These are phyloP conservation scores for Enhydra lutris DNA, from an alignment of 2,113 vertebrate species.

Conservation along the genomic window DNA sequence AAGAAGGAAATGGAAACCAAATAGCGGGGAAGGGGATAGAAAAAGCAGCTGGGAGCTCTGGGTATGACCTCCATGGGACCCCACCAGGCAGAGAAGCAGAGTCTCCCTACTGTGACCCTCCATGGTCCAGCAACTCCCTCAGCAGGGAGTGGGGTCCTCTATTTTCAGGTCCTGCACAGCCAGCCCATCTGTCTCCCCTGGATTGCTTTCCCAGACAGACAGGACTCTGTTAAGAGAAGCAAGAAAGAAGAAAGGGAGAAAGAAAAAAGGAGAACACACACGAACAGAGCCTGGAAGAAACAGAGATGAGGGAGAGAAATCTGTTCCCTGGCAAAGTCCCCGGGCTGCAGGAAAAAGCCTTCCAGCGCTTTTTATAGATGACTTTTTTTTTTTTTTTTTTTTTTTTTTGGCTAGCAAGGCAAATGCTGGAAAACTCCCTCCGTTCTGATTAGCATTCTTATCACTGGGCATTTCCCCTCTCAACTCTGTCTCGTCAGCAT, in stretches of 20 bases:
- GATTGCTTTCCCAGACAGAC: background rate
- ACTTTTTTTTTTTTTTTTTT: conserved; percentile 4
- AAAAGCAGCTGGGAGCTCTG: conserved; percentile 6
- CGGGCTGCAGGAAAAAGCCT: conserved; percentile 53
- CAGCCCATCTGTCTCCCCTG: background rate
- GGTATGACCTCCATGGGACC: background rate
- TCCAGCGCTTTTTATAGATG: conserved; percentile 55
- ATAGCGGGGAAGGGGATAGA: background rate
- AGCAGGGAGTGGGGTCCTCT: background rate
- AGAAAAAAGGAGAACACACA: background rate
- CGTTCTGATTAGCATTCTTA: conserved; percentile 47
- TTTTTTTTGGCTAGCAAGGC: background rate
- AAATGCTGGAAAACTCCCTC: conserved; percentile 37
- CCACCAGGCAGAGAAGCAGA: background rate
- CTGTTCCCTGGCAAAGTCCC: conserved; percentile 58
- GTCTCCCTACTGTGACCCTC: background rate
- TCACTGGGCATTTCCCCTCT: background rate
- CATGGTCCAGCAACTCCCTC: background rate
- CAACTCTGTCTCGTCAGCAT: background rate
- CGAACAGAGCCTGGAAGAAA: conserved; percentile 34
- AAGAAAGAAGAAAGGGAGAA: conserved; percentile 25
- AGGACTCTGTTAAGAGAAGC: background rate
- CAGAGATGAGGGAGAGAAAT: conserved; percentile 14
- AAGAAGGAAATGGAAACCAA: conserved; percentile 33
- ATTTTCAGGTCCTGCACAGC: background rate